phyloP scores from a whole-genome alignment of 2,113 vertebrate genomes.

The Notechis scutatus region DNA sequence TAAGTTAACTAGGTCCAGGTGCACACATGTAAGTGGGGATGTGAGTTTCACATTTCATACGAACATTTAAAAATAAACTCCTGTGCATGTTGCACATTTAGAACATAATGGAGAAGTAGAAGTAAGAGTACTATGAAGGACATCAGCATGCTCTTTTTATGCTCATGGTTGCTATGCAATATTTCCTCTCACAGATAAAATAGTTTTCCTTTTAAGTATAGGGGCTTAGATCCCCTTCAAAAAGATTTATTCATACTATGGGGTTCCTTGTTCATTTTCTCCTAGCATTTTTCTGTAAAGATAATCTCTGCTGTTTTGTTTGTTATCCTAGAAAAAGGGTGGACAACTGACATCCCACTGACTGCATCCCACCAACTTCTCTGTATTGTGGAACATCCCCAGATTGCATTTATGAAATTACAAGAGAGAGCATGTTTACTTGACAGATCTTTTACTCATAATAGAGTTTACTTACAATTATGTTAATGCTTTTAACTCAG shows the following conservation, averaged over 20 bases:
- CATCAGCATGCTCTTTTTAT: background rate
- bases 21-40: background rate
- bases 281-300: background rate
- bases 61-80: slow-evolving; percentile 11
- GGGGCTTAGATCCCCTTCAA: background rate
- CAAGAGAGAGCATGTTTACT: background rate
- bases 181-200: background rate
- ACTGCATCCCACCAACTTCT: background rate
- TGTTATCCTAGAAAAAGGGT: background rate
- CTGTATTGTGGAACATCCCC: background rate
- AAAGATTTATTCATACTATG: background rate
- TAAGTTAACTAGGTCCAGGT: background rate
- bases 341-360: background rate
- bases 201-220: background rate
- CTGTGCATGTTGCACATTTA: background rate
- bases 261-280: background rate
- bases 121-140: background rate
- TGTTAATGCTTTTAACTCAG: background rate
- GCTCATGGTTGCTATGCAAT: background rate
- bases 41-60: background rate
- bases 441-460: background rate
- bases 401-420: background rate
- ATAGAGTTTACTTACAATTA: background rate
- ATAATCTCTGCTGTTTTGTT: background rate
- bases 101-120: background rate